These are phyloP conservation scores for Crepidodera aurea DNA, from an alignment of 2,888 invertebrate species.

Conservation along the genomic window DNA sequence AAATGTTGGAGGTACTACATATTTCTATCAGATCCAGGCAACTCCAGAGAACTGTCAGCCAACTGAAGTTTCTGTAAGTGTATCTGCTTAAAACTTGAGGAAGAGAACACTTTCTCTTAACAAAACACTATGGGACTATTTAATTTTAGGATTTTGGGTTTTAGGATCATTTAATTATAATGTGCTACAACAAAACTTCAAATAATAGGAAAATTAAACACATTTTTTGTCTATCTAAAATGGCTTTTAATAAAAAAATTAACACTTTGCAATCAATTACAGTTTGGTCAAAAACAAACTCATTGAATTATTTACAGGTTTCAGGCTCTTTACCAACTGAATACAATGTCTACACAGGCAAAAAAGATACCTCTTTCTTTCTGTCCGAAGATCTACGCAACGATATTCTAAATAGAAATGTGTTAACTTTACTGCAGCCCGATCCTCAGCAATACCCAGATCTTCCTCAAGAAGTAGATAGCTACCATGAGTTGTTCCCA, in stretches of 20 bases:
- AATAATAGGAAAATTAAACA: too few relatives aligned
- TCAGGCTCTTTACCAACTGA: constrained; percentile 58
- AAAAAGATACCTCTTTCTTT: constrained; percentile 73
- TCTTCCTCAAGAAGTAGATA: constrained; percentile 87
- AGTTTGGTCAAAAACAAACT: too few relatives aligned
- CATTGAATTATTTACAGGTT: too few relatives aligned
- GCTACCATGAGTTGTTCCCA: constrained; percentile 87
- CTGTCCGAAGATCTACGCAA: constrained; percentile 83
- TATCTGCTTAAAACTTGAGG: not conserved
- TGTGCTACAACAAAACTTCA: too few relatives aligned
- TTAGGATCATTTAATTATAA: too few relatives aligned
- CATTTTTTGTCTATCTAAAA: too few relatives aligned
- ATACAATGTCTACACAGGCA: constrained; percentile 71
- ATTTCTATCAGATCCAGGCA: constrained; percentile 74
- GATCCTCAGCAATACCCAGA: constrained; percentile 68
- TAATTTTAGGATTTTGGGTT: too few relatives aligned
- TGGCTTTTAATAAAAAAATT: too few relatives aligned
- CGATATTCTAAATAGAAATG: constrained; percentile 80
- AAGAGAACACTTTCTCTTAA: too few relatives aligned
- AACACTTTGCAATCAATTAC: too few relatives aligned
- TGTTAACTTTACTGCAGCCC: constrained; percentile 77
- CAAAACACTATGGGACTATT: too few relatives aligned
- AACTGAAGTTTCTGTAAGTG: constrained; percentile 38
- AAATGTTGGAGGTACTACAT: constrained; percentile 94
- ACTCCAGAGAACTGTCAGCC: constrained; percentile 49